Conservation (phyloP, 1,140 invertebrate genomes). For the Lanistes nyassanus region DNA sequence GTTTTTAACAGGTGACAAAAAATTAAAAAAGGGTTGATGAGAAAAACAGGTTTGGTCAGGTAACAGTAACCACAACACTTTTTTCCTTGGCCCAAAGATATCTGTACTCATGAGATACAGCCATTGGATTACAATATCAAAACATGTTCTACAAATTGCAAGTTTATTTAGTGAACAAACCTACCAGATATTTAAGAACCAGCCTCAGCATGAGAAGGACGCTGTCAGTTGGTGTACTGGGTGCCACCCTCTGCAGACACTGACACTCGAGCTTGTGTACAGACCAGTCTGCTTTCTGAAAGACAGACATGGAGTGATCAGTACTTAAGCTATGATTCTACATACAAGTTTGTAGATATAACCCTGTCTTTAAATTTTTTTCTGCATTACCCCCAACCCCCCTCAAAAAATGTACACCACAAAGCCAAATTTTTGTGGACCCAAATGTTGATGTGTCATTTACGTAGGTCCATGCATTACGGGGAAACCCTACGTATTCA, state of each 20-base stretch:
- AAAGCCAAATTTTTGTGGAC: too few species aligned
- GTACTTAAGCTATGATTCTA: too few species aligned
- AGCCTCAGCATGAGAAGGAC: constrained; percentile 41
- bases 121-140: background rate
- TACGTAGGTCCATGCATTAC: too few species aligned
- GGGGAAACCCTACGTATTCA: too few species aligned
- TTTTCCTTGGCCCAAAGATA: background rate
- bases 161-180: background rate
- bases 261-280: constrained; percentile 44
- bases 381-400: too few species aligned
- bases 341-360: too few species aligned
- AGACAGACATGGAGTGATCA: constrained; percentile 11
- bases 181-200: constrained; percentile 36
- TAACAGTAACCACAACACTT: background rate
- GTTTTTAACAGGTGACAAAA: too few species aligned
- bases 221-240: constrained; percentile 44
- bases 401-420: too few species aligned
- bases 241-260: constrained; percentile 35
- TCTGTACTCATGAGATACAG: background rate
- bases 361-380: too few species aligned
- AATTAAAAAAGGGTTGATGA: background rate
- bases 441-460: too few species aligned
- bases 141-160: background rate
- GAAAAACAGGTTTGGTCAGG: background rate
- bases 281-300: constrained; percentile 44